These are phyloP conservation scores for Biston betularia DNA, from an alignment of 2,888 invertebrate species.

Conservation along the genomic window DNA sequence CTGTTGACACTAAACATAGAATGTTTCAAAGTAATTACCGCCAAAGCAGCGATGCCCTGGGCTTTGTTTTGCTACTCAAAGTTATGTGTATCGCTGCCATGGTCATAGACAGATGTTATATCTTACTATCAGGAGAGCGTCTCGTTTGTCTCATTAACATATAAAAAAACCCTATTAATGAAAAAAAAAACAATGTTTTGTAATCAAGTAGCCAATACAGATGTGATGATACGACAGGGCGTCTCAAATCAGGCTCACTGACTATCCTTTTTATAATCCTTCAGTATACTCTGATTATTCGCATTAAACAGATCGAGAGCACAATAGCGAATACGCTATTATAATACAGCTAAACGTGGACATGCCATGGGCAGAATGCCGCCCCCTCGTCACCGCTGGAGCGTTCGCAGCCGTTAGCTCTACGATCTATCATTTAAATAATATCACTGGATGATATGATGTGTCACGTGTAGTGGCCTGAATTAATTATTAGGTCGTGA, in stretches of 20 bases:
- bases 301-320: slow-evolving; percentile 26
- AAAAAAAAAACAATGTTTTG: no score
- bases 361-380: slow-evolving; percentile 36
- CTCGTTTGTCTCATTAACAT: no score
- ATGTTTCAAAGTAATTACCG: no score
- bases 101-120: no score
- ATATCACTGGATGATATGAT: slow-evolving; percentile 34
- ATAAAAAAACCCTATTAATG: no score
- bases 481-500: slow-evolving; percentile 25
- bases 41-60: no score
- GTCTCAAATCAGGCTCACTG: slow-evolving; percentile 4
- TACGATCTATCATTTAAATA: slow-evolving; percentile 44
- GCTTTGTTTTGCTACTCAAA: no score
- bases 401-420: slow-evolving; percentile 43
- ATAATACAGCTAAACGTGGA: slow-evolving; percentile 32
- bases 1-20: no score
- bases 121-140: no score
- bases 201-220: no score
- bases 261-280: slow-evolving; percentile 11
- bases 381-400: slow-evolving; percentile 11
- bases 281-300: slow-evolving; percentile 29
- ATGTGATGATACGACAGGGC: slow-evolving; percentile 7
- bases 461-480: slow-evolving; percentile 26
- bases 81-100: no score
- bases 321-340: slow-evolving; percentile 35